A percentile compares a stretch with the other conserved stretches of the same genome.
Conservation (phyloP, 2,797 vertebrate genomes). For the Sebastes taczanowskii region DNA sequence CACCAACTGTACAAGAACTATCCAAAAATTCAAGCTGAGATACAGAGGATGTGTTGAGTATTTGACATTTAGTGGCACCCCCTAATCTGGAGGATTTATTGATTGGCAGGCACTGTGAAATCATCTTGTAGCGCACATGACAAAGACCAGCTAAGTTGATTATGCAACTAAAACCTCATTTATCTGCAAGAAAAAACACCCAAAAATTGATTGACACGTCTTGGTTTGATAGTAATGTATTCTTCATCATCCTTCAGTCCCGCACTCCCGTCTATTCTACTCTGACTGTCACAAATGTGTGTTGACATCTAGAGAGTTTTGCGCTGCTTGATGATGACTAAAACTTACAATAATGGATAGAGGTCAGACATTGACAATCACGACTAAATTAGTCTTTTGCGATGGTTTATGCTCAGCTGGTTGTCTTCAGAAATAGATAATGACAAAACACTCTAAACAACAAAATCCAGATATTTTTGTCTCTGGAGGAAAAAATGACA, state of each 20-base stretch:
- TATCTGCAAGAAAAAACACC: constrained; percentile 25
- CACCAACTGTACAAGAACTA: not conserved
- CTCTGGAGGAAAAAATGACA: not conserved
- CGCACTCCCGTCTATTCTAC: not conserved
- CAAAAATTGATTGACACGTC: constrained; percentile 18
- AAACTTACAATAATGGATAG: not conserved
- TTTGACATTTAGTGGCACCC: constrained; percentile 15
- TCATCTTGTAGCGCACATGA: constrained; percentile 27
- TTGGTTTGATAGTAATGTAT: constrained; percentile 6
- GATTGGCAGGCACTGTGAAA: constrained; percentile 31
- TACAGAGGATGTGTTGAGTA: not conserved
- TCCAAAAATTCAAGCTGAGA: not conserved
- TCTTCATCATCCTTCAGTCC: constrained; percentile 6
- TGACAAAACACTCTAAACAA: not conserved
- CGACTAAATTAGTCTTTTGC: not conserved
- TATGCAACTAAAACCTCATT: constrained; percentile 44
- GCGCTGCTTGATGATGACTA: not conserved
- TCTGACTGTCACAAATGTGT: constrained; percentile 4
- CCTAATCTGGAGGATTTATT: constrained; percentile 20
- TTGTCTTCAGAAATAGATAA: not conserved
- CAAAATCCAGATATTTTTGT: not conserved
- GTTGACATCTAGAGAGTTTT: not conserved
- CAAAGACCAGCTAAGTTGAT: constrained; percentile 29
- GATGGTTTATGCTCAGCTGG: not conserved
- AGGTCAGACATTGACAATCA: constrained; percentile 1